Percentiles rank a stretch among this genome's conserved stretches.
Conservation (phyloP, 2,113 vertebrate species). For the Okapia johnstoni region DNA sequence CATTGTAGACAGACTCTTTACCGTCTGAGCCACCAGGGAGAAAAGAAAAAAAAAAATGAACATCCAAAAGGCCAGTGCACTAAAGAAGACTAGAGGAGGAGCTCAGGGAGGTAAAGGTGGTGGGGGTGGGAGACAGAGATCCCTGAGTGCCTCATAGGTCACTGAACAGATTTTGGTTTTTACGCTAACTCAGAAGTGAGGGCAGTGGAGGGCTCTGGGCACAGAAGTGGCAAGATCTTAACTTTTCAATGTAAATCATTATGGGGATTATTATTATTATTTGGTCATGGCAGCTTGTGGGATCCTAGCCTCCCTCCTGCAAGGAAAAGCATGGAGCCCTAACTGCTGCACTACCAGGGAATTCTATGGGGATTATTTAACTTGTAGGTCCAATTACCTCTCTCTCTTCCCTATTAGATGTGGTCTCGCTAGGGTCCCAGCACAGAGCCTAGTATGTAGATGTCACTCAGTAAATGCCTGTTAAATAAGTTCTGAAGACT, state of each 20-base stretch:
- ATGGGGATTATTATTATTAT: background rate
- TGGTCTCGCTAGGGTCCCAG: background rate
- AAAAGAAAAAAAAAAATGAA: background rate
- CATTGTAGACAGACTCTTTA: too few species aligned
- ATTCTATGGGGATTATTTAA: background rate
- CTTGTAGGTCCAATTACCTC: background rate
- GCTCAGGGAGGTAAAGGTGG: background rate
- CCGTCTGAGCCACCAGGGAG: too few species aligned
- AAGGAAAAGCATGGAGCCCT: background rate
- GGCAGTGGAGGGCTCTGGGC: background rate
- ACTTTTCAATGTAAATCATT: background rate
- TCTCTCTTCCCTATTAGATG: background rate
- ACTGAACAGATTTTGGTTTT: background rate
- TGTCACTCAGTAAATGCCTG: background rate
- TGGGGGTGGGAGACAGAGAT: too few species aligned
- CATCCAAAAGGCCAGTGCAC: background rate
- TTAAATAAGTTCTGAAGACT: background rate
- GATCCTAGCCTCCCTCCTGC: background rate
- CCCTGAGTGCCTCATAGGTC: too few species aligned
- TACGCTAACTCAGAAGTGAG: background rate
- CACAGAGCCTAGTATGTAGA: background rate
- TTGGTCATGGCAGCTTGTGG: background rate
- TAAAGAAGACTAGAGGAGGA: background rate
- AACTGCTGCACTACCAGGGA: background rate
- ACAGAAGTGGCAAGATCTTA: background rate